Evolutionary conservation across 2,797 vertebrate genomes (phyloP), one percentile per base, ranked within the genome.

Genomic region (Psittacula echo): DNA sequence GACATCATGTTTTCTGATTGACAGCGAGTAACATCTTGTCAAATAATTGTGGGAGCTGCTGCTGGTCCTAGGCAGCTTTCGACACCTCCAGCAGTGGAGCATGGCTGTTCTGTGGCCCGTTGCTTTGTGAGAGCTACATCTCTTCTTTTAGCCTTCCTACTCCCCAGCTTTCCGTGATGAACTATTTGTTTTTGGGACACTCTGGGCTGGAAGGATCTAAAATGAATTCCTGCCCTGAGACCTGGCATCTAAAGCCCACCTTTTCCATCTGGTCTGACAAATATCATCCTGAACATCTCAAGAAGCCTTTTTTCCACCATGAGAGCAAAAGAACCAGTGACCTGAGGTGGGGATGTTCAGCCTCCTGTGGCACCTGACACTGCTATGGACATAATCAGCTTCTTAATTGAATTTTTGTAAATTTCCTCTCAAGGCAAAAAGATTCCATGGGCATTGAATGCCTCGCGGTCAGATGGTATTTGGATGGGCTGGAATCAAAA

Each of bases 191-290:
- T 19, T 65, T 56, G 34, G n/a, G 21, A 42, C 39, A 30, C 34
- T 53, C 44, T 39, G 21, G 27, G 12, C 16, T 74, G 64, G 50
- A 74, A 79, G 4, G 29, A 70, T 32, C 51, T 82, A 70, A 77
- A 88, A 92, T 44, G 0, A 83, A 71, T 47, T 94, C 5, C 50
- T 72, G 10, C 29, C 19, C 64, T 73, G 39, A 86, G 66, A 73
- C 12, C 37, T 50, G 19, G 21, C 39, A 90, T 30, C 24, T 93
- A 42, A 86, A 93, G 53, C 18, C 34, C 51, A n/a, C 32, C 2
- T 56, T 76, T 37, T 89, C 51, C 32, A 26, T 44, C 50, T 89
- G 54, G 7, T 87, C 51, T 89, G 41, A 93, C 23, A 82, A 79
- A 64, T 45, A 54, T 7, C 4, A 71, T 15, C 10, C 1, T 2